phyloP scores from a whole-genome alignment of 1,140 invertebrate genomes.

The Zophobas morio region DNA sequence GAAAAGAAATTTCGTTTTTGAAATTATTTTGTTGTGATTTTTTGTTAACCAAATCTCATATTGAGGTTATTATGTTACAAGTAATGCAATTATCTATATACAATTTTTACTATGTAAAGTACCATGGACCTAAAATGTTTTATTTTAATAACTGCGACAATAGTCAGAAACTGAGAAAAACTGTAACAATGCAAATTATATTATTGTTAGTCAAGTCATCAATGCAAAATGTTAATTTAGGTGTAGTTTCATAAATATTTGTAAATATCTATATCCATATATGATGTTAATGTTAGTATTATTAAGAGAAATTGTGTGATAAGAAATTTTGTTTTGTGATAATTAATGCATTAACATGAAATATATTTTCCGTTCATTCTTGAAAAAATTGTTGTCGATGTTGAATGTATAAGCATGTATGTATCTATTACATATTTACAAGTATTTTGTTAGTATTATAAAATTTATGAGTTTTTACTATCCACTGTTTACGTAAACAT shows the following conservation, averaged over 20 bases:
- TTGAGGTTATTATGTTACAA: constrained; percentile 32
- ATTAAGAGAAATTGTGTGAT: constrained; percentile 30
- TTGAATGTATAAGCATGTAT: constrained; percentile 29
- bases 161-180: constrained; percentile 24
- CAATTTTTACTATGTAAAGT: constrained; percentile 41
- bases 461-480: constrained; percentile 27
- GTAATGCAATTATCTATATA: constrained; percentile 32
- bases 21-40: constrained; percentile 28
- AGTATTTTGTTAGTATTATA: constrained; percentile 41
- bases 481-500: constrained; percentile 30
- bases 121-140: constrained; percentile 31
- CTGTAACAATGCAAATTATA: constrained; percentile 21
- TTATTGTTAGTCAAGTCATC: constrained; percentile 32
- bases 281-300: constrained; percentile 39
- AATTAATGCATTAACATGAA: constrained; percentile 28
- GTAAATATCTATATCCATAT: background rate
- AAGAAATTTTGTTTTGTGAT: constrained; percentile 43
- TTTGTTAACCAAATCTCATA: constrained; percentile 40
- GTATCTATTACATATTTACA: constrained; percentile 23
- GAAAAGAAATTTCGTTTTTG: constrained; percentile 12
- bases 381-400: constrained; percentile 22
- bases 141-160: constrained; percentile 32
- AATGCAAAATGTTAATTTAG: constrained; percentile 39
- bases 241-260: constrained; percentile 23
- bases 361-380: constrained; percentile 21